phyloP scores from a whole-genome alignment of 2,113 vertebrate species.

The Corydoras maculifer region DNA sequence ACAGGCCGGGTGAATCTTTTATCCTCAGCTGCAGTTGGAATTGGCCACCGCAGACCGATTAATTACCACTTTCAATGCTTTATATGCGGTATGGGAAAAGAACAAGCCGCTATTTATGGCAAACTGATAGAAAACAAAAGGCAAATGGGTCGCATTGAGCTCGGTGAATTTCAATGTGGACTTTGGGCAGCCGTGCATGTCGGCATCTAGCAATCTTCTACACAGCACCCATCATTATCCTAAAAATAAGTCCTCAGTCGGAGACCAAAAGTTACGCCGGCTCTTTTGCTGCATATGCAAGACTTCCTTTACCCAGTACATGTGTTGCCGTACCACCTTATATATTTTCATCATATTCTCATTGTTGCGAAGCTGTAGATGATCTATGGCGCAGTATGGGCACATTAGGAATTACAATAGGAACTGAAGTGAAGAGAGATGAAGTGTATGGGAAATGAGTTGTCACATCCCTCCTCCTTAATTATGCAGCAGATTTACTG shows the following conservation, averaged over 20 bases:
- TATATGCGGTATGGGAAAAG: conserved; percentile 30
- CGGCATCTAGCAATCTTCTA: conserved; percentile 2
- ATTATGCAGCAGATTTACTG: conserved; percentile 37
- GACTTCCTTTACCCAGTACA: not conserved
- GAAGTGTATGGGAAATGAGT: conserved; percentile 29
- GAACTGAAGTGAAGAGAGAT: conserved; percentile 13
- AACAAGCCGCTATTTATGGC: conserved; percentile 35
- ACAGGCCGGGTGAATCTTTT: conserved; percentile 17
- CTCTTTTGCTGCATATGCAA: not conserved
- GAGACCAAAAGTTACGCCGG: not conserved
- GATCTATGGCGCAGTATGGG: conserved; percentile 30
- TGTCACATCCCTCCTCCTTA: conserved; percentile 36
- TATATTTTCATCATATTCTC: not conserved
- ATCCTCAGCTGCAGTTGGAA: conserved; percentile 22
- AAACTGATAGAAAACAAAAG: conserved; percentile 35
- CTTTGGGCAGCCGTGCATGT: conserved; percentile 9
- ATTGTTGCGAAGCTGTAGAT: conserved; percentile 33
- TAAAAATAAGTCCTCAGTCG: conserved; percentile 1
- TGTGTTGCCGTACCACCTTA: not conserved
- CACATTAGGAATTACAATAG: conserved; percentile 29
- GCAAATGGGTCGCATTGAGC: conserved; percentile 25
- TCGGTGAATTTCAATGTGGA: conserved; percentile 27
- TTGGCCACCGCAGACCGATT: conserved; percentile 27
- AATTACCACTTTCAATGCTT: conserved; percentile 37
- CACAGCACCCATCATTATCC: not conserved